Evolutionary conservation across 2,888 invertebrate species (phyloP).

Genomic region (Acleris literana): DNA sequence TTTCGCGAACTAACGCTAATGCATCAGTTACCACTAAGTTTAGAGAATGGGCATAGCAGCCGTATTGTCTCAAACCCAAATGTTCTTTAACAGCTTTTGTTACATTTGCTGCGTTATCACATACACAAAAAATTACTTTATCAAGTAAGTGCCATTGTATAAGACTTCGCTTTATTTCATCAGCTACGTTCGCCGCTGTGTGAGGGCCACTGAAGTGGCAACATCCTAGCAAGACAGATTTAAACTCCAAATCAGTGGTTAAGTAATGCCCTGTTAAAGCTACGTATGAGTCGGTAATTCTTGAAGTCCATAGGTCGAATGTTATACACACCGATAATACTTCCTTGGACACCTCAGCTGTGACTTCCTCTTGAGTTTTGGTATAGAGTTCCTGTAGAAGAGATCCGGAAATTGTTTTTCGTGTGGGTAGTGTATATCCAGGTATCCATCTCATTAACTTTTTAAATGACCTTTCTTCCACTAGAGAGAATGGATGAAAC

Average conservation of each 20-base stretch:
- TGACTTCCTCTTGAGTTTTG: not conserved
- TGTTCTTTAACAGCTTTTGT: conserved; percentile 34
- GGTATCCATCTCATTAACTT: conserved; percentile 39
- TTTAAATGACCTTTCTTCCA: conserved; percentile 40
- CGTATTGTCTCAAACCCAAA: conserved; percentile 39
- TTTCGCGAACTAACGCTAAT: conserved; percentile 12
- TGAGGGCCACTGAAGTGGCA: conserved; percentile 2
- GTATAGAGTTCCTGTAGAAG: not conserved
- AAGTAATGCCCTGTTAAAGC: conserved; percentile 3
- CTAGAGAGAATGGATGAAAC: conserved; percentile 22
- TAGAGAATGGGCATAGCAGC: conserved; percentile 41
- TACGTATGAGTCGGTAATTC: conserved; percentile 3
- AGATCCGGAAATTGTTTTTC: conserved; percentile 37
- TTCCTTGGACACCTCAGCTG: not conserved
- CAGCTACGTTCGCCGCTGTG: not conserved
- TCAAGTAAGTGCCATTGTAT: not conserved
- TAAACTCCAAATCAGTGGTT: not conserved
- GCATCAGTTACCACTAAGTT: conserved; percentile 42
- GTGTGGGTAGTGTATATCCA: conserved; percentile 38
- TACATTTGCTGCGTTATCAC: conserved; percentile 40
- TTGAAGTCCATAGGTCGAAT: conserved; percentile 8
- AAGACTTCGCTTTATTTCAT: not conserved
- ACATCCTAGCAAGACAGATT: conserved; percentile 1
- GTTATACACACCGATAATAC: not conserved
- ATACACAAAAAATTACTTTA: conserved; percentile 13